Evolutionary conservation across 1,140 invertebrate species (phyloP).

Genomic region (Hylaeus volcanicus): DNA sequence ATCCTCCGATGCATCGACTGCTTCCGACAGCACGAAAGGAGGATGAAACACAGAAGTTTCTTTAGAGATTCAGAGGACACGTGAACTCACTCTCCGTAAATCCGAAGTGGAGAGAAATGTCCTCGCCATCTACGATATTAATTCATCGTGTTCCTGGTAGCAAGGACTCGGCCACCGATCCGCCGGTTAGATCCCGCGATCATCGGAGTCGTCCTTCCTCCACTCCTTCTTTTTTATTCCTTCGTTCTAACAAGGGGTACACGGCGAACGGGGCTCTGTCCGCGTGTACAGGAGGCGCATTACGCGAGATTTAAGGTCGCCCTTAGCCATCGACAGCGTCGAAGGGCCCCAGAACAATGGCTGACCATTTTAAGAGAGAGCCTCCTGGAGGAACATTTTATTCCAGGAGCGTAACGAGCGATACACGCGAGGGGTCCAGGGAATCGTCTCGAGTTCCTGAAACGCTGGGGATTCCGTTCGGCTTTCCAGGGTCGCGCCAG

Average conservation of each 20-base stretch:
- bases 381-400: constrained; percentile 53
- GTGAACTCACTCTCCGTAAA: no score
- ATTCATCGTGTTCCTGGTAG: constrained; percentile 32
- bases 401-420: constrained; percentile 60
- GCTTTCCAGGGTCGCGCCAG: background rate
- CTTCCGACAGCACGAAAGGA: no score
- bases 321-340: constrained; percentile 56
- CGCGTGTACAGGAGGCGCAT: constrained; percentile 51
- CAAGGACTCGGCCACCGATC: constrained; percentile 10
- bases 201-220: constrained; percentile 10
- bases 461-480: constrained; percentile 55
- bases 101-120: no score
- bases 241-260: constrained; percentile 39
- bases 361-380: constrained; percentile 49
- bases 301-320: constrained; percentile 67
- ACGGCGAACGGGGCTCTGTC: constrained; percentile 27
- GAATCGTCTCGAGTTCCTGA: constrained; percentile 45
- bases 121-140: constrained; percentile 9
- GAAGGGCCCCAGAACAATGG: constrained; percentile 58
- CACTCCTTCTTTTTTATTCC: background rate
- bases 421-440: constrained; percentile 6
- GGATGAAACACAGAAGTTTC: no score
- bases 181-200: constrained; percentile 10
- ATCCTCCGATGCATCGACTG: no score
- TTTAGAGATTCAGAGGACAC: no score